Percentiles rank a stretch among this genome's conserved stretches.
These are phyloP conservation scores for Cololabis saira DNA, from an alignment of 2,113 vertebrate genomes.

Conservation along the genomic window DNA sequence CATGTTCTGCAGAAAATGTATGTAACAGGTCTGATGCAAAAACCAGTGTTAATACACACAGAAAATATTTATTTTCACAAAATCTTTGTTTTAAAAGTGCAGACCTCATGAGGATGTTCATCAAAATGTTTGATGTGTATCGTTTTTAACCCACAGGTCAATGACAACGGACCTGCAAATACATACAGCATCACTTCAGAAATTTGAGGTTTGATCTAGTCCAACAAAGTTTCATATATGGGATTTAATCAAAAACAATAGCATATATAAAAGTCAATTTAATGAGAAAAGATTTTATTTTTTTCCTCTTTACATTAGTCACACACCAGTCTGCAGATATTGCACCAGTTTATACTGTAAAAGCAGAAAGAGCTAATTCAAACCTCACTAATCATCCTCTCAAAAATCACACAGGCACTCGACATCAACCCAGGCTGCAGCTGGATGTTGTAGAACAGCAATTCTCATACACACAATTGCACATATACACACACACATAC, in stretches of 20 bases:
- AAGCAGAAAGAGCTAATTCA: constrained; percentile 58
- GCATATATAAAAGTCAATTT: constrained; percentile 39
- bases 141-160: constrained; percentile 21
- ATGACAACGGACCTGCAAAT: constrained; percentile 16
- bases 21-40: constrained; percentile 19
- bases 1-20: constrained; percentile 33
- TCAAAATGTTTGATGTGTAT: constrained; percentile 38
- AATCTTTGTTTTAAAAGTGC: constrained; percentile 27
- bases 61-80: constrained; percentile 37
- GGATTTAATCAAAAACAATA: constrained; percentile 34
- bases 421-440: constrained; percentile 35
- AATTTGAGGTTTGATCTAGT: constrained; percentile 10
- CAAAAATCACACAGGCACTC: constrained; percentile 40
- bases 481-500: constrained; percentile 3
- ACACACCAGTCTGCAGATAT: constrained; percentile 58
- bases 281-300: constrained; percentile 22
- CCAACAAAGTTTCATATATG: constrained; percentile 27
- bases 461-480: background rate
- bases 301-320: constrained; percentile 26
- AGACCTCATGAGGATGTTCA: constrained; percentile 24
- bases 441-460: constrained; percentile 32
- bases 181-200: constrained; percentile 16
- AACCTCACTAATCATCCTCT: constrained; percentile 9
- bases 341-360: constrained; percentile 73
- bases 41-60: constrained; percentile 40